Conservation (phyloP, 2,113 vertebrate genomes). For the Apodemus speciosus region DNA sequence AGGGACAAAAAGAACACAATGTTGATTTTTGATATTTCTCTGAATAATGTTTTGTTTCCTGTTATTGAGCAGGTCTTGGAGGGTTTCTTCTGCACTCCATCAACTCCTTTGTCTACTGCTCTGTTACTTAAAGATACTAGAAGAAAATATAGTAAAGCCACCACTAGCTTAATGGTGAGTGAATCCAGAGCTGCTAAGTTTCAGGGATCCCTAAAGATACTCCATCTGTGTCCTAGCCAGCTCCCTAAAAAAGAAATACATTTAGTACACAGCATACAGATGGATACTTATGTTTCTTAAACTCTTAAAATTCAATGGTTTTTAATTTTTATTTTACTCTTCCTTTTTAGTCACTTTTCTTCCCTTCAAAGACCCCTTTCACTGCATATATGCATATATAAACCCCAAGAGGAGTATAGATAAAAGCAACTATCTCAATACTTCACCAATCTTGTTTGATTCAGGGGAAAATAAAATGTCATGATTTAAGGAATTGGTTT, state of each 20-base stretch:
- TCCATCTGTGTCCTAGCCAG: neutral
- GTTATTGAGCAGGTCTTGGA: neutral
- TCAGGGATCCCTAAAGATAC: neutral
- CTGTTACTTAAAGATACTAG: neutral
- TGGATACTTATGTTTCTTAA: neutral
- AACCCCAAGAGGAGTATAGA: neutral
- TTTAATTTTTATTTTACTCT: conserved; percentile 1
- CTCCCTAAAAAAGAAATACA: neutral
- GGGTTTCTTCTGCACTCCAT: neutral
- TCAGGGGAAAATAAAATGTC: neutral
- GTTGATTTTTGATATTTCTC: neutral
- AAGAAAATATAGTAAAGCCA: neutral
- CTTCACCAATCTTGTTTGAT: neutral
- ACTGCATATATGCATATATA: conserved; percentile 13
- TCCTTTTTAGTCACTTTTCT: neutral
- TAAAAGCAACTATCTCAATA: neutral
- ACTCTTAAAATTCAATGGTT: neutral
- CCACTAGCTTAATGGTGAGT: neutral
- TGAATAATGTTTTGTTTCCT: neutral
- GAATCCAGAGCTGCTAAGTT: neutral
- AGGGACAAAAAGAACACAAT: neutral
- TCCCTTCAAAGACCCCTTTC: neutral
- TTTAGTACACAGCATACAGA: neutral
- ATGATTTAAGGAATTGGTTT: too few relatives aligned
- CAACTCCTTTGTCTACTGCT: neutral